Percentiles rank a stretch among this genome's conserved stretches.
These are phyloP conservation scores for Hemithea aestivaria DNA, from an alignment of 2,888 invertebrate genomes.

Conservation along the genomic window DNA sequence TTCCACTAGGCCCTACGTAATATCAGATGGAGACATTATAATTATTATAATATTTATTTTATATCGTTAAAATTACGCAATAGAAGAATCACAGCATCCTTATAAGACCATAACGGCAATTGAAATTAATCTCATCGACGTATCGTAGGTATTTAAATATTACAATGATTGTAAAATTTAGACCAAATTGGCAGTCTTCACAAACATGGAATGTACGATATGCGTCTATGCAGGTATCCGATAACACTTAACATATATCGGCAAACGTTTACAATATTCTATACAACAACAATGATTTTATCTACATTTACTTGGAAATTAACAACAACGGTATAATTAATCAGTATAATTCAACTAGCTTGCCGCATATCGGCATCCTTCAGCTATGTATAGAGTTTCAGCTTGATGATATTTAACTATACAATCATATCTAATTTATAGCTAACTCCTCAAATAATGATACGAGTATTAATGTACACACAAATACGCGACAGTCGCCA, in stretches of 20 bases:
- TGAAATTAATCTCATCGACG: conserved; percentile 75
- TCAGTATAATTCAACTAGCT: conserved; percentile 28
- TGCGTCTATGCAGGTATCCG: conserved; percentile 77
- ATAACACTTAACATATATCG: conserved; percentile 74
- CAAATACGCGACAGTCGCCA: conserved; percentile 24
- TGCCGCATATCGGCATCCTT: conserved; percentile 21
- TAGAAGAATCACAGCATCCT: conserved; percentile 79
- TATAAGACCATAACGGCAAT: conserved; percentile 74
- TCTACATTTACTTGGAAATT: conserved; percentile 54
- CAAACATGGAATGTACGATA: conserved; percentile 79
- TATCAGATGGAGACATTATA: conserved; percentile 70
- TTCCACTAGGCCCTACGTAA: conserved; percentile 74
- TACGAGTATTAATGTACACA: conserved; percentile 19
- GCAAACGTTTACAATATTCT: conserved; percentile 69
- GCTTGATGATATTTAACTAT: conserved; percentile 26
- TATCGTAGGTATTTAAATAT: conserved; percentile 71
- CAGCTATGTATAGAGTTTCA: conserved; percentile 15
- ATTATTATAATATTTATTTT: conserved; percentile 53
- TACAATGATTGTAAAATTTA: conserved; percentile 77
- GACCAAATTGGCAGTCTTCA: conserved; percentile 79
- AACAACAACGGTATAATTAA: conserved; percentile 51
- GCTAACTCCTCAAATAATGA: conserved; percentile 25
- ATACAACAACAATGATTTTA: conserved; percentile 69
- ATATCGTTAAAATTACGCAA: conserved; percentile 73
- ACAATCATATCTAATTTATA: conserved; percentile 19